phyloP scores from a whole-genome alignment of 1,140 invertebrate genomes.

The Meteorus sp. region DNA sequence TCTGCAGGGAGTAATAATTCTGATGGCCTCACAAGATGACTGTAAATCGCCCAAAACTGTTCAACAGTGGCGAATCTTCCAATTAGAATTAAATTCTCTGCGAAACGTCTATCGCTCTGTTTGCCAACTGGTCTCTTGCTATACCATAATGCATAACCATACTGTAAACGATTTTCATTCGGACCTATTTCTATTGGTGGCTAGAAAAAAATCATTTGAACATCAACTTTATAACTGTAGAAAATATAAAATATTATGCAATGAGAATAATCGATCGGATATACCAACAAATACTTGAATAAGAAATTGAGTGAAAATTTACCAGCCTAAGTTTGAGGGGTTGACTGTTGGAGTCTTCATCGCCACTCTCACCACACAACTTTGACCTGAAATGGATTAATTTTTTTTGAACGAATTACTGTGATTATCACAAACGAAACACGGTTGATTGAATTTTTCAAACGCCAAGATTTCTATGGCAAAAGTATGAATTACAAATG shows the following conservation, averaged over 20 bases:
- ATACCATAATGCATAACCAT: conserved; percentile 89
- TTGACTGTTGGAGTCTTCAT: conserved; percentile 14
- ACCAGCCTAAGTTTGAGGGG: conserved; percentile 51
- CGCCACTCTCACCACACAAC: conserved; percentile 22
- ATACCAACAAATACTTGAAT: too few relatives aligned
- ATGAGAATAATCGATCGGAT: too few relatives aligned
- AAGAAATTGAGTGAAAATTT: conserved; percentile 30
- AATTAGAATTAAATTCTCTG: conserved; percentile 75
- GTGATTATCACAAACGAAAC: background rate
- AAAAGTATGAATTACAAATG: too few relatives aligned
- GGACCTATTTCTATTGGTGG: conserved; percentile 68
- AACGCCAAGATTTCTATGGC: too few relatives aligned
- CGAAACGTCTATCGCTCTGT: conserved; percentile 67
- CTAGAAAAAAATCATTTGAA: conserved; percentile 40
- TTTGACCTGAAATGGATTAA: conserved; percentile 12
- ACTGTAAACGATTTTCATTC: conserved; percentile 85
- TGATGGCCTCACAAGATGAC: conserved; percentile 84
- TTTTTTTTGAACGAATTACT: background rate
- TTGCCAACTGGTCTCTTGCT: conserved; percentile 74
- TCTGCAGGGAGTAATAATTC: conserved; percentile 90
- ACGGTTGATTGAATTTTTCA: too few relatives aligned
- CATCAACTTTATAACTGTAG: background rate
- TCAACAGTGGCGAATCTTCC: conserved; percentile 89
- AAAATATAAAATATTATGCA: too few relatives aligned
- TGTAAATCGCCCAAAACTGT: conserved; percentile 96